phyloP scores from a whole-genome alignment of 2,113 vertebrate species.

The Saguinus midas region DNA sequence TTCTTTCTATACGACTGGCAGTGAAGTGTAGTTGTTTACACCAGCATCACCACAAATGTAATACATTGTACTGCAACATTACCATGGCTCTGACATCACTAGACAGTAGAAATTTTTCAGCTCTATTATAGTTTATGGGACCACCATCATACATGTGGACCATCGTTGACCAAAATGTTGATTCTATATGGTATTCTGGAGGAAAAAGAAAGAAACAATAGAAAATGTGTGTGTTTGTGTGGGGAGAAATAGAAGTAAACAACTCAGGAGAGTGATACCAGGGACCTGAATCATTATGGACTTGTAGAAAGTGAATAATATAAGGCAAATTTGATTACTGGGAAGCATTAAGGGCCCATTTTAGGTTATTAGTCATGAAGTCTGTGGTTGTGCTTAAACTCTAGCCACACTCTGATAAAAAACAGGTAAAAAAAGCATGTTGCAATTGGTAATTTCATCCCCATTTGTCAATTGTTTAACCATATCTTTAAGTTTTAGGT shows the following conservation, averaged over 20 bases:
- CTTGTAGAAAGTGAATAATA: neutral
- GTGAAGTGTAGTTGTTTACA: neutral
- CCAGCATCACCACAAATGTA: neutral
- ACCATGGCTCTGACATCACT: neutral
- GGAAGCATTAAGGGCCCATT: neutral
- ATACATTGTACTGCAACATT: neutral
- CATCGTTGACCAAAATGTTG: neutral
- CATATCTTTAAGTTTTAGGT: slow-evolving; percentile 27
- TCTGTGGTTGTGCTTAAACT: neutral
- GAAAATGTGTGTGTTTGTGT: neutral
- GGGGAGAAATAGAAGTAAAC: neutral
- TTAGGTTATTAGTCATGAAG: neutral
- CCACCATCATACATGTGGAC: neutral
- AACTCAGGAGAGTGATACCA: neutral
- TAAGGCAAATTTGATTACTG: neutral
- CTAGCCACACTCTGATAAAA: slow-evolving; percentile 13
- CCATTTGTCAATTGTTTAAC: slow-evolving; percentile 32
- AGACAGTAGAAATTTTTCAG: neutral
- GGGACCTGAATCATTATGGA: neutral
- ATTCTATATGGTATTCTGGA: neutral
- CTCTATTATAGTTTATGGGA: neutral
- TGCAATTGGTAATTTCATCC: neutral
- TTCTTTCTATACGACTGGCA: neutral
- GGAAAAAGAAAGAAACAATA: neutral
- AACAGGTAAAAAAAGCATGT: neutral